Conservation (phyloP, 1,140 invertebrate genomes). For the Anastrepha obliqua region DNA sequence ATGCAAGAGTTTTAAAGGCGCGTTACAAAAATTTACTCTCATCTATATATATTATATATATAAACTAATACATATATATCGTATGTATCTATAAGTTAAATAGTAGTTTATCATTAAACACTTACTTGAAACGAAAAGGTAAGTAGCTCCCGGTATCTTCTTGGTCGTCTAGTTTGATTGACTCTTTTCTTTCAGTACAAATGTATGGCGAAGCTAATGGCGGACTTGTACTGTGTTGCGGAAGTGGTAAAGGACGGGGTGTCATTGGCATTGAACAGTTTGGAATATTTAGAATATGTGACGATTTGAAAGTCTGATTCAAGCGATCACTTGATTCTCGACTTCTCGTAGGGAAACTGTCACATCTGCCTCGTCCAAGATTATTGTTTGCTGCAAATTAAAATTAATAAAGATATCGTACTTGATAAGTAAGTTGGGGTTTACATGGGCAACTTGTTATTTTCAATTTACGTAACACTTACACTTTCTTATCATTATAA, state of each 20-base stretch:
- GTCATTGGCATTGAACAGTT: slow-evolving; percentile 65
- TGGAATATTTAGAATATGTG: slow-evolving; percentile 54
- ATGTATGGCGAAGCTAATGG: slow-evolving; percentile 77
- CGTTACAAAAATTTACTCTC: no score
- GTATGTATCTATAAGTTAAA: background rate
- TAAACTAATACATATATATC: no score
- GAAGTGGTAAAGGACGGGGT: slow-evolving; percentile 79
- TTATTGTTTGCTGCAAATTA: slow-evolving; percentile 58
- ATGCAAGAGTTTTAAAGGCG: no score
- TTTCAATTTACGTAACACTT: no score
- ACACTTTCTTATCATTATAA: no score
- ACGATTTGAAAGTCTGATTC: slow-evolving; percentile 71
- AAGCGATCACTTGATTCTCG: slow-evolving; percentile 79
- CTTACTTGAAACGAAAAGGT: slow-evolving; percentile 65
- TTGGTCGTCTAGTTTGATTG: slow-evolving; percentile 81
- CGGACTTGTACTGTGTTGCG: slow-evolving; percentile 79
- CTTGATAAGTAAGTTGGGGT: no score
- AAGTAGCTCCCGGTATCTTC: slow-evolving; percentile 77
- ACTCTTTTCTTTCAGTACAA: slow-evolving; percentile 83
- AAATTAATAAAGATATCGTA: background rate
- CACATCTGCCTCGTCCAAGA: slow-evolving; percentile 82
- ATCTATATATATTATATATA: no score
- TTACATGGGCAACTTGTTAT: no score
- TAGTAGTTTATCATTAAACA: slow-evolving; percentile 31
- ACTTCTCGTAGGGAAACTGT: slow-evolving; percentile 83